Base-by-base conservation (phyloP, 2,888 invertebrate genomes). In the Orchesella flavescens region DNA sequence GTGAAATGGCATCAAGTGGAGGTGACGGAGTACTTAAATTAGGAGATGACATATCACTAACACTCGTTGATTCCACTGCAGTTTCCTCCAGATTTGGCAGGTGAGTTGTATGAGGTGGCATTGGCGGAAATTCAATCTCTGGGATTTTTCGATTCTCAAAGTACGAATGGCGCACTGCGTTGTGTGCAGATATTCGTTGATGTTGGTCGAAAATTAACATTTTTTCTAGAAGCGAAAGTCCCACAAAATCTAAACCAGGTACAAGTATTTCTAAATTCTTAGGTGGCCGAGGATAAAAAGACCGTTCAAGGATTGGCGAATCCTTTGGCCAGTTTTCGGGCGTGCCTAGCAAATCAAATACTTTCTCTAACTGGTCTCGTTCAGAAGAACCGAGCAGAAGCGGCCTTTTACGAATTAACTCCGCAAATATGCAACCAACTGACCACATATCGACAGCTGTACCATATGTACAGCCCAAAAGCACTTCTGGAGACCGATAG, bases 361-460 rank as follows among this genome's bases (percentile, higher is more conserved):
- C 98, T 90, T 94, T 94, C 88, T 94, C 94, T 68, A 99, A 92
- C 90, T 98, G 98, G 90, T 97, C 95, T 0, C 94, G 94, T 90
- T 99, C 99, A 0, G 96, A 96, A 19, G 93, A 93, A 0, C 98
- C 99, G 34, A 94, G 94, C 90, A 99, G 96, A 57, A 99, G 90
- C 0, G 98, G 95, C 84, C 92, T 92, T 24, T 95, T 91, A 76
- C 91, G 91, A 55, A 94, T 93, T 87, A 99, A 92, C 91, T 99
- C 99, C 0, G 96, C 97, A 88, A 99, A 93, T 84, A 99, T 98
- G 89, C 98, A 99, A 0, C 96, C 99, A 57, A 95, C 93, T 12
- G 98, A 97, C 99, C 99, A 99, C 86, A 99, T 93, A 90, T 99
- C 99, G 13, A 99, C 96, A 0, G 96, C 94, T 0, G 97, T 96